These are phyloP conservation scores for Callyntrura guangdongensis DNA, from an alignment of 2,888 invertebrate genomes.

Conservation along the genomic window DNA sequence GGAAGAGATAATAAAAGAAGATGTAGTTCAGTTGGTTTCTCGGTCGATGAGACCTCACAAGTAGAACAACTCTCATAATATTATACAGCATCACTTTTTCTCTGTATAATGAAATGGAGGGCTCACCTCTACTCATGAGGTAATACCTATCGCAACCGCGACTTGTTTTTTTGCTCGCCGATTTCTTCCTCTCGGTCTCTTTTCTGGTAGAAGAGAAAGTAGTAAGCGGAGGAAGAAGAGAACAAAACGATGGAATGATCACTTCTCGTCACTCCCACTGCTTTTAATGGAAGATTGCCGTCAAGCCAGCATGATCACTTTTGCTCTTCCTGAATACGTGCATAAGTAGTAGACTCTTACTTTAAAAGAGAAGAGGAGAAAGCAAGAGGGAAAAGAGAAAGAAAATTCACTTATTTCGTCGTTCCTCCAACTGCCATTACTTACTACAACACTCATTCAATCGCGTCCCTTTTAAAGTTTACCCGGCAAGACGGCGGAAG, in stretches of 20 bases:
- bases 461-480: conserved; percentile 12
- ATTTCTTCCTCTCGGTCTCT: background rate
- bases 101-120: background rate
- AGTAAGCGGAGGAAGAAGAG: conserved; percentile 20
- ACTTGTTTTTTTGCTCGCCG: background rate
- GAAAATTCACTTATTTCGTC: conserved; percentile 20
- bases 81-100: background rate
- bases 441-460: conserved; percentile 26
- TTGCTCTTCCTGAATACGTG: conserved; percentile 29
- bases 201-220: conserved; percentile 5
- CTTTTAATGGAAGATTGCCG: conserved; percentile 66
- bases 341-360: background rate
- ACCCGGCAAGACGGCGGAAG: conserved; percentile 2
- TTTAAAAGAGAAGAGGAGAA: background rate
- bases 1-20: background rate
- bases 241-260: conserved; percentile 59
- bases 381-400: conserved; percentile 3
- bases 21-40: conserved; percentile 57
- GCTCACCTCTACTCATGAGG: background rate
- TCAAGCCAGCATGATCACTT: conserved; percentile 65
- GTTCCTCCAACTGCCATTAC: background rate
- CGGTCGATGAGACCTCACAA: conserved; percentile 35
- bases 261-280: conserved; percentile 67
- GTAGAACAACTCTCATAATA: background rate
- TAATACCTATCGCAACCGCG: background rate